These are phyloP conservation scores for Sesia bembeciformis DNA, from an alignment of 2,888 invertebrate genomes.

Conservation along the genomic window DNA sequence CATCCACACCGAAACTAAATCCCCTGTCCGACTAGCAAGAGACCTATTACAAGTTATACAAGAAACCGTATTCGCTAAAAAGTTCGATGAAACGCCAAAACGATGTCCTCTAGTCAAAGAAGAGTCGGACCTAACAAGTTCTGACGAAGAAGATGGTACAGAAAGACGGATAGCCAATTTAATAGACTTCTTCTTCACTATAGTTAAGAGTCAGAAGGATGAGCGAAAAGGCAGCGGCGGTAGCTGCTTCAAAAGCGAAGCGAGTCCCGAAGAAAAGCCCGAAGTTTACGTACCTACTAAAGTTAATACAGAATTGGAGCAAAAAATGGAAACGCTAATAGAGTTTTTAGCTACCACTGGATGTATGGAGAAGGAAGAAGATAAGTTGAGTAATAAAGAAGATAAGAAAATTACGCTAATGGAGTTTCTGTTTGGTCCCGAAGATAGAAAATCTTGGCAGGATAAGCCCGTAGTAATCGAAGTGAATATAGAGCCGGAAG, in stretches of 20 bases:
- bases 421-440: constrained; percentile 63
- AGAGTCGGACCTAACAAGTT: constrained; percentile 53
- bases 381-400: constrained; percentile 22
- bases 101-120: constrained; percentile 59
- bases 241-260: constrained; percentile 59
- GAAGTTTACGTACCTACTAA: constrained; percentile 33
- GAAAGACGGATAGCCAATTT: constrained; percentile 61
- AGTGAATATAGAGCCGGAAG: constrained; percentile 30
- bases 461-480: constrained; percentile 42
- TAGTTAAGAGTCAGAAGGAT: constrained; percentile 62
- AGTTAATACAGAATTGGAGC: constrained; percentile 55
- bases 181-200: constrained; percentile 68
- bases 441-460: constrained; percentile 28
- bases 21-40: constrained; percentile 53
- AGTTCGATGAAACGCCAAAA: constrained; percentile 44
- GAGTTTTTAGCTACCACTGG: constrained; percentile 62
- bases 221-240: constrained; percentile 57
- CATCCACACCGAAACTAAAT: constrained; percentile 35
- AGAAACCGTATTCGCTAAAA: constrained; percentile 53
- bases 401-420: constrained; percentile 65
- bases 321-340: constrained; percentile 67
- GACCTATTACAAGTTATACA: constrained; percentile 63
- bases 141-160: constrained; percentile 51
- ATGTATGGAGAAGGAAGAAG: constrained; percentile 50
- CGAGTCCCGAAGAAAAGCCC: constrained; percentile 43